Evolutionary conservation across 2,113 vertebrate species (phyloP), one percentile per base, ranked within the genome.

Genomic region (Neotragus pygmaeus): DNA sequence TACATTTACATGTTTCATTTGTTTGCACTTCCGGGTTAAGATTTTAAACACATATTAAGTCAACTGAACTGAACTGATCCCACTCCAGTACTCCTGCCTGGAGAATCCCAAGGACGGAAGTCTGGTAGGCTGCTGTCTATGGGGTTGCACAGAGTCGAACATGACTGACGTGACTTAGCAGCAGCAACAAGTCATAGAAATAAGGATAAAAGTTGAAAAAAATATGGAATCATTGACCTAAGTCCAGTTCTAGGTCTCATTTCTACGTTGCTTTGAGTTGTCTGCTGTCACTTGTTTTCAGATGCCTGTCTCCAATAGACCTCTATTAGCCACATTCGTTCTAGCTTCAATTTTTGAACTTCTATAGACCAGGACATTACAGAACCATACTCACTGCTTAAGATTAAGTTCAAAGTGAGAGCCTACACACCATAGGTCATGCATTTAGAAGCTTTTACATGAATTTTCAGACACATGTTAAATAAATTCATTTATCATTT

Each of bases 161-260:
- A 62, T 5, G 0, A 30, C 28, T 62, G 60, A 62, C 1, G 6
- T 1, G 6, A 30, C 13, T 7, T 62, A 30, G 6, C 58, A 62
- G 60, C 13, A 62, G 13, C 60, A 30, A 13, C 13, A 62, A 62
- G 60, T 89, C 49, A 28, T 30, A 89, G 49, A 33, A 15, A 51
- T 73, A 55, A 85, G 78, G 4, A 57, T 16, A 88, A 58, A 45
- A 57, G 9, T 91, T 84, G 10, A n/a, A 27, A 43, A 86, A 62
- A 78, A 33, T 82, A 93, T 14, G 57, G 62, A 82, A 53, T 77
- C 90, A 55, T 51, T 83, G 33, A 81, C 51, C 13, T 23, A 83
- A 90, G 33, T 64, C 51, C 4, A n/a, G 33, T 33, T 86, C 6
- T 47, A 5, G 30, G 12, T 73, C 14, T 75, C 33, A n/a, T 92